Conservation (phyloP, 2,888 invertebrate genomes). For the Adelphocoris suturalis region DNA sequence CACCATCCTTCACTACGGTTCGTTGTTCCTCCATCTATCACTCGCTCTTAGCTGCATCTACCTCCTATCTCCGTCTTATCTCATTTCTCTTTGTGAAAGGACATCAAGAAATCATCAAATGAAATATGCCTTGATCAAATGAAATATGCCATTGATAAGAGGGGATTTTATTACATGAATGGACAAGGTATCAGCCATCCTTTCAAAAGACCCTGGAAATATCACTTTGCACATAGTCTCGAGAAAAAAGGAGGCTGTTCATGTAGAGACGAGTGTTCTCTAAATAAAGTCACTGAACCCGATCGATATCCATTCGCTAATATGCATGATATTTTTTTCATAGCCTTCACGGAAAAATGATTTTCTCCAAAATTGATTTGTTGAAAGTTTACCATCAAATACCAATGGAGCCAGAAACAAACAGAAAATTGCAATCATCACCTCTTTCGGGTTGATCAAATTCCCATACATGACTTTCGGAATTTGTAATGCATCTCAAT, state of each 20-base stretch:
- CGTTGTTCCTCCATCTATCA: too few relatives aligned
- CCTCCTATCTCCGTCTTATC: too few relatives aligned
- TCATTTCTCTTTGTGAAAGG: too few relatives aligned
- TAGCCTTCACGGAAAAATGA: conserved; percentile 74
- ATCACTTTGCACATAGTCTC: conserved; percentile 76
- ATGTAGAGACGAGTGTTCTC: conserved; percentile 78
- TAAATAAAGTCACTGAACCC: conserved; percentile 77
- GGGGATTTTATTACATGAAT: too few relatives aligned
- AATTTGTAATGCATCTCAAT: conserved; percentile 75
- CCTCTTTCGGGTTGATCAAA: conserved; percentile 77
- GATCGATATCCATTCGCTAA: conserved; percentile 76
- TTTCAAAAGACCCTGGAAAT: conserved; percentile 59
- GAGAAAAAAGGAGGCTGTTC: conserved; percentile 74
- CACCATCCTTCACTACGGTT: too few relatives aligned
- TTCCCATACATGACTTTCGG: conserved; percentile 75
- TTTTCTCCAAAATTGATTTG: conserved; percentile 70
- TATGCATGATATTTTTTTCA: conserved; percentile 70
- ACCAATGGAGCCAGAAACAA: conserved; percentile 42
- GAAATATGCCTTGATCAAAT: too few relatives aligned
- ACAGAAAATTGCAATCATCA: conserved; percentile 69
- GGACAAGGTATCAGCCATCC: background rate
- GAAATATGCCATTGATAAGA: too few relatives aligned
- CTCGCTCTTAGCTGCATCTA: too few relatives aligned
- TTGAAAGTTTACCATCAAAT: conserved; percentile 69
- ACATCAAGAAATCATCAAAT: too few relatives aligned